Percentiles rank a stretch among this genome's conserved stretches.
These are phyloP conservation scores for Triplophysa bombifrons DNA, from an alignment of 2,797 vertebrate species.

Conservation along the genomic window DNA sequence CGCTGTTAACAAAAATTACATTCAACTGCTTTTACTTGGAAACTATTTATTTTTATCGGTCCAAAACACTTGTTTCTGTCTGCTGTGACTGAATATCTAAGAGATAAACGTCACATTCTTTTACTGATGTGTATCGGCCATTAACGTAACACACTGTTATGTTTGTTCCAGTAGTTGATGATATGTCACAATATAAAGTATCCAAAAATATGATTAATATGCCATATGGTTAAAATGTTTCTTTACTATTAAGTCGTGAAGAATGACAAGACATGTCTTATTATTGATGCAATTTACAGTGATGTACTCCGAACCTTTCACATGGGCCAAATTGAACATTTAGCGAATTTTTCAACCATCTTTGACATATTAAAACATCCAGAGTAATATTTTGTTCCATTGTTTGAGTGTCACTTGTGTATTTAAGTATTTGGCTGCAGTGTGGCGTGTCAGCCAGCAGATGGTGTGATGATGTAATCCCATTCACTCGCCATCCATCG, in stretches of 20 bases:
- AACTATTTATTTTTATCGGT: conserved; percentile 33
- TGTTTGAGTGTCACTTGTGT: background rate
- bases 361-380: background rate
- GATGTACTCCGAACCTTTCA: background rate
- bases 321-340: too few relatives aligned
- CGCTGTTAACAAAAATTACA: conserved; percentile 28
- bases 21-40: conserved; percentile 35
- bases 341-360: background rate
- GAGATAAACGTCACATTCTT: conserved; percentile 46
- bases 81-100: conserved; percentile 10
- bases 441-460: conserved; percentile 38
- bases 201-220: too few relatives aligned
- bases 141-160: background rate
- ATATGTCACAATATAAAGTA: background rate
- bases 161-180: conserved; percentile 15
- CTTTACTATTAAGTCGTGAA: too few relatives aligned
- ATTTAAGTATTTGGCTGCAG: conserved; percentile 19
- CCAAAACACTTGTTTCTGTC: conserved; percentile 23
- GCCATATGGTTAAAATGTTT: too few relatives aligned
- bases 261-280: too few relatives aligned
- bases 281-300: too few relatives aligned
- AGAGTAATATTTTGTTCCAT: background rate
- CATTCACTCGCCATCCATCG: background rate
- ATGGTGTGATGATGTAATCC: conserved; percentile 33
- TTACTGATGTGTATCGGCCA: conserved; percentile 40